A percentile compares a stretch with the other conserved stretches of the same genome.
Conservation (phyloP, 2,113 vertebrate species). For the Xiphorhynchus elegans region DNA sequence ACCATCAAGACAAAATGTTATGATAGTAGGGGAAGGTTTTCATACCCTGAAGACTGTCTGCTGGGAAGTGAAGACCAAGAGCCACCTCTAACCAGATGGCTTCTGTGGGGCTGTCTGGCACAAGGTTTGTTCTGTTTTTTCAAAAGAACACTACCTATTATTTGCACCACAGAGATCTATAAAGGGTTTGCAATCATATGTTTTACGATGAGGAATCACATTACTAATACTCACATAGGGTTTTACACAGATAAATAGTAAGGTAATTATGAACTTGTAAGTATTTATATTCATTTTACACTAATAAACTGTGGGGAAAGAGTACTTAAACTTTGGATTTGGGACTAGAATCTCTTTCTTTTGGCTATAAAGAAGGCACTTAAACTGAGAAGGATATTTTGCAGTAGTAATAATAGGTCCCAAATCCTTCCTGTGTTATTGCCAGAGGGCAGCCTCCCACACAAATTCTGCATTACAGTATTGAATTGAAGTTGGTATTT, state of each 20-base stretch:
- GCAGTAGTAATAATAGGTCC: neutral
- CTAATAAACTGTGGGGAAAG: neutral
- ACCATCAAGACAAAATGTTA: neutral
- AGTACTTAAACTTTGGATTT: neutral
- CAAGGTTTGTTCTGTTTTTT: neutral
- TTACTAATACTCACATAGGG: neutral
- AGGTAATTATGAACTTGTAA: neutral
- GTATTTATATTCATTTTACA: neutral
- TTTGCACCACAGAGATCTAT: neutral
- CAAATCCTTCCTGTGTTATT: neutral
- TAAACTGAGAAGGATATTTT: neutral
- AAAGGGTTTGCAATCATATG: neutral
- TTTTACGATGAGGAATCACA: neutral
- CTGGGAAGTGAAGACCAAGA: neutral
- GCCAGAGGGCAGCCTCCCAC: constrained; percentile 3
- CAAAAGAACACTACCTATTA: neutral
- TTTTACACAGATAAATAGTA: neutral
- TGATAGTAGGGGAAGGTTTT: neutral
- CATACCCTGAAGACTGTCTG: neutral
- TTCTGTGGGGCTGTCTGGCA: neutral
- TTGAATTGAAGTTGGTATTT: neutral
- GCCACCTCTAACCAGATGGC: neutral
- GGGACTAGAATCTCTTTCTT: neutral
- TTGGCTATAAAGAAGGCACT: neutral
- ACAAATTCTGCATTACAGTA: neutral